Percentiles rank a stretch among this genome's conserved stretches.
Conservation (phyloP, 2,113 vertebrate species). For the Oncorhynchus kisutch region DNA sequence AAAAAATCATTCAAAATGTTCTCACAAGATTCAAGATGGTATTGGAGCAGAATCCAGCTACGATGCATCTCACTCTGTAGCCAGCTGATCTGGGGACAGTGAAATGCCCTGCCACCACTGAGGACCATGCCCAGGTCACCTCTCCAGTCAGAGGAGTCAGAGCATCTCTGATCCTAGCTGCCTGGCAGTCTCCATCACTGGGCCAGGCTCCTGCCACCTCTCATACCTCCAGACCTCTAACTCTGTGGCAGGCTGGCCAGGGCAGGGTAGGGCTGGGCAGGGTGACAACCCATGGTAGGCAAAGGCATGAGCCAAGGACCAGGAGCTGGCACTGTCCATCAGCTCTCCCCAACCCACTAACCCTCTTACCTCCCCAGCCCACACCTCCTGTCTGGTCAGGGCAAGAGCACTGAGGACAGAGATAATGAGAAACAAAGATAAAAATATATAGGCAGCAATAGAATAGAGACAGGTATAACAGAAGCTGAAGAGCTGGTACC, state of each 20-base stretch:
- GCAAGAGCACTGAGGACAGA: background rate
- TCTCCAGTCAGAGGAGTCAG: constrained; percentile 18
- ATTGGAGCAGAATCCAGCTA: constrained; percentile 12
- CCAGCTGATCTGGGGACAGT: constrained; percentile 32
- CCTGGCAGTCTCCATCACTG: constrained; percentile 16
- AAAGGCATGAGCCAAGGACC: constrained; percentile 40
- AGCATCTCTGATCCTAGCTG: constrained; percentile 34
- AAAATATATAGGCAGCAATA: background rate
- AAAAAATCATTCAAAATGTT: no score
- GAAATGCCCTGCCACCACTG: constrained; percentile 14
- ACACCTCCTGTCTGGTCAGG: constrained; percentile 16
- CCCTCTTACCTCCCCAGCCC: constrained; percentile 22
- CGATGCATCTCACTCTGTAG: background rate
- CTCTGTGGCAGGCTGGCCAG: constrained; percentile 25
- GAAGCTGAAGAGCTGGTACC: no score
- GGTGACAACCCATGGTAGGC: constrained; percentile 35
- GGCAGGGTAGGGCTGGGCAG: no score
- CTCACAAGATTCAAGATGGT: background rate
- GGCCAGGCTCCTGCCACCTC: constrained; percentile 42
- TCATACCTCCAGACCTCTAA: constrained; percentile 35
- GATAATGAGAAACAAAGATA: background rate
- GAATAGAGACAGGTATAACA: background rate
- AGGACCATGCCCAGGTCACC: constrained; percentile 11
- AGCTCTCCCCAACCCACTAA: constrained; percentile 32
- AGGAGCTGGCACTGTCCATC: constrained; percentile 36